Conservation (phyloP, 53 echinoderm and acorn worm genomes). For the Echinarachnius parma region DNA sequence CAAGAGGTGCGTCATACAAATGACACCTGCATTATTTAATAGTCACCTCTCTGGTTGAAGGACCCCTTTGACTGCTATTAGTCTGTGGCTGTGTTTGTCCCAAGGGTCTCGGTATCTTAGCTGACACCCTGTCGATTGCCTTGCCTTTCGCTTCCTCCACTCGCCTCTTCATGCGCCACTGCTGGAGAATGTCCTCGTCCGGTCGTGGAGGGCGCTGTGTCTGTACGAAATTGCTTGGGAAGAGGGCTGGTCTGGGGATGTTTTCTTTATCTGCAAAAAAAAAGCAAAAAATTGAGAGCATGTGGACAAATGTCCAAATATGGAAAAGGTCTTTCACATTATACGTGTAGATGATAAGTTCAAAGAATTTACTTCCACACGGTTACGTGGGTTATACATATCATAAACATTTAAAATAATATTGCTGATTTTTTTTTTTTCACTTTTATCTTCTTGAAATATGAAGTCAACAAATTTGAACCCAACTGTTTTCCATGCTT, state of each 20-base stretch:
- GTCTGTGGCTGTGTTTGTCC: conserved; percentile 1
- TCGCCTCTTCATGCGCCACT: conserved; percentile 81
- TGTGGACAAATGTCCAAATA: not conserved
- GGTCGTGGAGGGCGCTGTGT: conserved; percentile 36
- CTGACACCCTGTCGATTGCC: not conserved
- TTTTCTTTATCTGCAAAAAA: conserved; percentile 54
- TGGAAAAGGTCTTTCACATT: too few species aligned
- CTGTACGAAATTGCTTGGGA: not conserved
- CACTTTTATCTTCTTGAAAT: too few species aligned
- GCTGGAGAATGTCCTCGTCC: conserved; percentile 90
- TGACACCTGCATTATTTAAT: too few species aligned
- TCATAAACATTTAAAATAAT: too few species aligned
- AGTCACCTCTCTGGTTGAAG: too few species aligned
- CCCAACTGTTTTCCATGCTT: too few species aligned
- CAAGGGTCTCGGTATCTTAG: not conserved
- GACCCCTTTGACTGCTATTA: not conserved
- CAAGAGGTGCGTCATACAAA: too few species aligned
- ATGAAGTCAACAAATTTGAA: too few species aligned
- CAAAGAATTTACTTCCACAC: too few species aligned
- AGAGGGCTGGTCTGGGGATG: conserved; percentile 19
- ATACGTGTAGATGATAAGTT: too few species aligned
- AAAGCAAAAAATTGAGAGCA: not conserved
- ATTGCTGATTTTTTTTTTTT: too few species aligned
- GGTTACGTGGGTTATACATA: too few species aligned
- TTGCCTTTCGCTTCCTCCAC: conserved; percentile 68